These are phyloP conservation scores for Theocolax elegans DNA, from an alignment of 1,140 invertebrate genomes.

Conservation along the genomic window DNA sequence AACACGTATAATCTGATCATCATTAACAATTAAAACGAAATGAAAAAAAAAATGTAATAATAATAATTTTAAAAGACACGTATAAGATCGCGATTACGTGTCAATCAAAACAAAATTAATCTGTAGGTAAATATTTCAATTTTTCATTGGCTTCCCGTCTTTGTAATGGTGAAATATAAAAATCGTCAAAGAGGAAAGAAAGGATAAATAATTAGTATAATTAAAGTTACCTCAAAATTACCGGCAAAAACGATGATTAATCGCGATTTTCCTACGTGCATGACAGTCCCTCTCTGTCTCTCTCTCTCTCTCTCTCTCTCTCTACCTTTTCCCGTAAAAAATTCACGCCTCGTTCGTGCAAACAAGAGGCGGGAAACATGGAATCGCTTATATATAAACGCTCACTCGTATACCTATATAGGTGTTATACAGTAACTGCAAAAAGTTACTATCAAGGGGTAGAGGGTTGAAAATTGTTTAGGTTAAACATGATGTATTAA, in stretches of 20 bases:
- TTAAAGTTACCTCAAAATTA: conserved; percentile 14
- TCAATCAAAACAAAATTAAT: conserved; percentile 19
- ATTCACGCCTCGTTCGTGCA: not conserved
- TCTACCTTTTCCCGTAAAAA: not conserved
- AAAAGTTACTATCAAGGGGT: not conserved
- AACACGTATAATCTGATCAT: not conserved
- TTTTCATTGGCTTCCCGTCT: not conserved
- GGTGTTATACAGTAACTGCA: not conserved
- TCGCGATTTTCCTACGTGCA: not conserved
- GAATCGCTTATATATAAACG: not conserved
- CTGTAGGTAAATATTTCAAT: not conserved
- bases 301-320: no score
- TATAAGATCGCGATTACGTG: not conserved
- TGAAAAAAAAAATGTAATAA: not conserved
- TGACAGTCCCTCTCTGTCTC: not conserved
- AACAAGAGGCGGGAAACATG: not conserved
- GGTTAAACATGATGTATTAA: not conserved
- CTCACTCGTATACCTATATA: not conserved
- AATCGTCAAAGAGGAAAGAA: not conserved
- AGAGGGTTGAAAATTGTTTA: not conserved
- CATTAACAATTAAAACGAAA: not conserved
- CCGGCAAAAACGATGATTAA: not conserved
- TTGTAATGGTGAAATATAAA: conserved; percentile 1
- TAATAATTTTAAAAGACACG: not conserved
- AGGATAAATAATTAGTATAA: not conserved